phyloP scores from a whole-genome alignment of 2,113 vertebrate genomes.

The Ursus arctos region DNA sequence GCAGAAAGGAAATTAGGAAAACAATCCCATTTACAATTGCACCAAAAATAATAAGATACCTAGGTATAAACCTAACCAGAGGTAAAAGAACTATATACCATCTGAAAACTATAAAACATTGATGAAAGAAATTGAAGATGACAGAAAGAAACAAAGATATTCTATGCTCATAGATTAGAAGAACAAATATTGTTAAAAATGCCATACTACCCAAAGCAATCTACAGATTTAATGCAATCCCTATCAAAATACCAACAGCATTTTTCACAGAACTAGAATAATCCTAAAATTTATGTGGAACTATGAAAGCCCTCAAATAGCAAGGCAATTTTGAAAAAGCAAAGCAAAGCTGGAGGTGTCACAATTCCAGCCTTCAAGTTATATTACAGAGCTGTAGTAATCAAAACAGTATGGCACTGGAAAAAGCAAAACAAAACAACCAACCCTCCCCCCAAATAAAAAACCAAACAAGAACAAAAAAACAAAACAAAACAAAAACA shows the following conservation, averaged over 20 bases:
- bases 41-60: background rate
- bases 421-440: too few relatives aligned
- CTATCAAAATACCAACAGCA: too few relatives aligned
- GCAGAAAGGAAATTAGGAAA: background rate
- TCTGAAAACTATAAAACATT: background rate
- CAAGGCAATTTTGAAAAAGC: background rate
- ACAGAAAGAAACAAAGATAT: background rate
- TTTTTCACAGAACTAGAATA: background rate
- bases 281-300: background rate
- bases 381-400: background rate
- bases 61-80: background rate
- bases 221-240: too few relatives aligned
- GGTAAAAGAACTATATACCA: background rate
- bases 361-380: background rate
- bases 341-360: background rate
- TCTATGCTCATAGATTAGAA: background rate
- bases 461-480: too few relatives aligned
- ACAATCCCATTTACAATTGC: background rate
- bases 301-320: background rate
- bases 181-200: background rate
- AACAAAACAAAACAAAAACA: background rate
- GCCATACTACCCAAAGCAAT: too few relatives aligned
- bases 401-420: background rate
- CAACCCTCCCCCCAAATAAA: too few relatives aligned
- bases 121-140: background rate